These are phyloP conservation scores for Sebastes fasciatus DNA, from an alignment of 2,113 vertebrate species.

Conservation along the genomic window DNA sequence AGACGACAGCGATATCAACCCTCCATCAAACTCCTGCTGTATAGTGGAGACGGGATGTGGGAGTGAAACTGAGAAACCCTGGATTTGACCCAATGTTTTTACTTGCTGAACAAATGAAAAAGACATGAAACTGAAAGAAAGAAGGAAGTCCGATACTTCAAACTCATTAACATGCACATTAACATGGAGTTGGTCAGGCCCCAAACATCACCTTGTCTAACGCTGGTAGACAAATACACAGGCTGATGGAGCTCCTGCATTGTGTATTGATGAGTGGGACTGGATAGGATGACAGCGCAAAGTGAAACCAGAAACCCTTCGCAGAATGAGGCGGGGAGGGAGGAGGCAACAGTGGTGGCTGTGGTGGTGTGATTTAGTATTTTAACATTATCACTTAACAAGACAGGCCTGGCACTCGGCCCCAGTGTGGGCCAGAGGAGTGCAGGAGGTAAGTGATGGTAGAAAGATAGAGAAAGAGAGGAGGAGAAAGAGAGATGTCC, in stretches of 20 bases:
- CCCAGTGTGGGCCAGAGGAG: slow-evolving; percentile 10
- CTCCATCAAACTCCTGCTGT: not conserved
- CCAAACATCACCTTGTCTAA: slow-evolving; percentile 65
- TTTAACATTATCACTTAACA: slow-evolving; percentile 75
- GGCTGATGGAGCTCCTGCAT: slow-evolving; percentile 70
- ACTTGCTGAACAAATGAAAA: slow-evolving; percentile 66
- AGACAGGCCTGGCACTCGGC: slow-evolving; percentile 58
- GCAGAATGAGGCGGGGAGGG: slow-evolving; percentile 52
- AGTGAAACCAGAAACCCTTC: slow-evolving; percentile 74
- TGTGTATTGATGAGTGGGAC: slow-evolving; percentile 77
- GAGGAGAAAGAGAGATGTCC: slow-evolving; percentile 18
- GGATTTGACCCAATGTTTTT: slow-evolving; percentile 39
- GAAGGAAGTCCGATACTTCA: slow-evolving; percentile 66
- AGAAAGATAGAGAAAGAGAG: not conserved
- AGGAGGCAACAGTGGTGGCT: slow-evolving; percentile 43
- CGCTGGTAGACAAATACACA: slow-evolving; percentile 50
- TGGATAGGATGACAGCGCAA: slow-evolving; percentile 78
- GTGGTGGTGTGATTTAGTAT: slow-evolving; percentile 73
- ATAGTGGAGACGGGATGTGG: not conserved
- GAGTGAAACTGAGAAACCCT: slow-evolving; percentile 39
- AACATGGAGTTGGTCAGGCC: slow-evolving; percentile 57
- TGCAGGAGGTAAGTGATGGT: slow-evolving; percentile 5
- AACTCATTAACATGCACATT: slow-evolving; percentile 70
- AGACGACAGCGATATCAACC: not conserved
- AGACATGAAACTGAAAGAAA: slow-evolving; percentile 66